phyloP scores from a whole-genome alignment of 2,113 vertebrate genomes.

The Callipepla californica region DNA sequence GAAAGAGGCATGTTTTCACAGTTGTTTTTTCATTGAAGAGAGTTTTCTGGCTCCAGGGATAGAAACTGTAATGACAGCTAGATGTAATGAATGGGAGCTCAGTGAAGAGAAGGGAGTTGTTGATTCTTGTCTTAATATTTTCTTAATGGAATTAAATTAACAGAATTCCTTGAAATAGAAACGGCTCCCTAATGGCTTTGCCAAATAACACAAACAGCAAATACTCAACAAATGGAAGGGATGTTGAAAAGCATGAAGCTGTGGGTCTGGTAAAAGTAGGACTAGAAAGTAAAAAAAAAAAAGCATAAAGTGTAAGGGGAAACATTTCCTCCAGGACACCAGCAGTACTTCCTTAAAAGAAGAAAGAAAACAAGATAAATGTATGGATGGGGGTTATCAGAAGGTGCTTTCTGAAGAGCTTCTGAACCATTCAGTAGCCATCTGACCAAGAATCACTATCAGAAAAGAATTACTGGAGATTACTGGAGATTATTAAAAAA shows the following conservation, averaged over 20 bases:
- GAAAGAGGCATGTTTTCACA: neutral
- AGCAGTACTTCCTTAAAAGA: neutral
- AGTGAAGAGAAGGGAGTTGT: neutral
- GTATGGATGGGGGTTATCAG: neutral
- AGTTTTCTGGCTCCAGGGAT: slow-evolving; percentile 31
- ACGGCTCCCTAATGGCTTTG: neutral
- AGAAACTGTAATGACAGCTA: slow-evolving; percentile 15
- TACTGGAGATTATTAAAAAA: neutral
- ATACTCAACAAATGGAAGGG: neutral
- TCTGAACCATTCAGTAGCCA: neutral
- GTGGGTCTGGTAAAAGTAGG: neutral
- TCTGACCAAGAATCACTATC: neutral
- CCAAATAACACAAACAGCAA: neutral
- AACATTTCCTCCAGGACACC: neutral
- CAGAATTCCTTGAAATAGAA: slow-evolving; percentile 27
- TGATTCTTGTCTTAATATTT: slow-evolving; percentile 40
- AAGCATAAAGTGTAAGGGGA: fast-evolving
- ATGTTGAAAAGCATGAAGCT: neutral
- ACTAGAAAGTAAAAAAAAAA: neutral
- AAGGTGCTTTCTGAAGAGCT: neutral
- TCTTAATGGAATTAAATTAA: slow-evolving; percentile 37
- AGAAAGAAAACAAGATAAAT: neutral
- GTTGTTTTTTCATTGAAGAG: neutral
- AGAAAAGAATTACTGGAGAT: neutral
- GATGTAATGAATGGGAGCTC: neutral